These are phyloP conservation scores for Gasteruption jaculator DNA, from an alignment of 2,888 invertebrate species.

Conservation along the genomic window DNA sequence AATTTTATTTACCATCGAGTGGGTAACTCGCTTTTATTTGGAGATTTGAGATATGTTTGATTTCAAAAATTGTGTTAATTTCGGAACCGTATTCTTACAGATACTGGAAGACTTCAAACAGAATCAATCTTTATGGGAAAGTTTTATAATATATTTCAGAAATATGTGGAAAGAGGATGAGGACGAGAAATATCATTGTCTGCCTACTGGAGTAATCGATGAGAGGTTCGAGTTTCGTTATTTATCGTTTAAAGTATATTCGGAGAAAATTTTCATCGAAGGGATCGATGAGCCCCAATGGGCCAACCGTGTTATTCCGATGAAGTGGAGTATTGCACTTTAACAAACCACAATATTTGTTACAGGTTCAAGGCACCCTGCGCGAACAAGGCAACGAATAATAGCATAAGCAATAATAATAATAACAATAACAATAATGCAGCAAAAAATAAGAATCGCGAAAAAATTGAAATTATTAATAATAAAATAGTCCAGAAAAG, in stretches of 20 bases:
- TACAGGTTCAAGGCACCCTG: slow-evolving; percentile 35
- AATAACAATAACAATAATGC: slow-evolving; percentile 23
- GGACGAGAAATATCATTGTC: slow-evolving; percentile 30
- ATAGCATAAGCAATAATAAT: slow-evolving; percentile 21
- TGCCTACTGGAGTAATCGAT: slow-evolving; percentile 40
- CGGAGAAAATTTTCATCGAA: too few relatives aligned
- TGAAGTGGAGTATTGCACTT: too few relatives aligned
- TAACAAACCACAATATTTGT: too few relatives aligned
- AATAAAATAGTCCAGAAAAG: slow-evolving; percentile 20
- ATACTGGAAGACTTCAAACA: slow-evolving; percentile 35
- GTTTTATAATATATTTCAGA: slow-evolving; percentile 34
- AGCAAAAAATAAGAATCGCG: slow-evolving; percentile 20
- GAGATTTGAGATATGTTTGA: neutral
- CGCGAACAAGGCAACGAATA: slow-evolving; percentile 19
- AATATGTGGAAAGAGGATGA: slow-evolving; percentile 31
- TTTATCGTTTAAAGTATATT: slow-evolving; percentile 7
- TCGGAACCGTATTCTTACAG: slow-evolving; percentile 25
- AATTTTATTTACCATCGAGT: slow-evolving; percentile 65
- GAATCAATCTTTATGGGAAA: slow-evolving; percentile 38
- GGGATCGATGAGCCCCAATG: too few relatives aligned
- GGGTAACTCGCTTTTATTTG: neutral
- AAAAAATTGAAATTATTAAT: slow-evolving; percentile 20
- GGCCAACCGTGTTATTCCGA: too few relatives aligned
- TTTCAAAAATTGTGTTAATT: neutral
- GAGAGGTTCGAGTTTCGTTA: slow-evolving; percentile 31